Percentiles rank a stretch among this genome's conserved stretches.
These are phyloP conservation scores for Drosophila rhopaloa DNA, from an alignment of 1,140 invertebrate species.

Conservation along the genomic window DNA sequence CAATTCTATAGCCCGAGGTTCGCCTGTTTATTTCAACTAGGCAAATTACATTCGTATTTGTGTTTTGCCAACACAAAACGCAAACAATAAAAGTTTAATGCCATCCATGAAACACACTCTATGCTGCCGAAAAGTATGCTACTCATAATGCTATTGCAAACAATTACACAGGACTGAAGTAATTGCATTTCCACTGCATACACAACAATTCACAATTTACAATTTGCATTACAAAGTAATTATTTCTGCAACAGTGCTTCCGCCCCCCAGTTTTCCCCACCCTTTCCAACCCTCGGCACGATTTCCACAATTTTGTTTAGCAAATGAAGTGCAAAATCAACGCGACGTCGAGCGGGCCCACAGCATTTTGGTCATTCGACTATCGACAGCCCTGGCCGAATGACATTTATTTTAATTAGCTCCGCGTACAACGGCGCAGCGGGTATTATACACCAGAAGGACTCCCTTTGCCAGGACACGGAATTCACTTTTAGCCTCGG, in stretches of 20 bases:
- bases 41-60: constrained; percentile 25
- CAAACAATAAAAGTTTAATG: constrained; percentile 39
- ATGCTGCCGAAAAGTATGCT: constrained; percentile 53
- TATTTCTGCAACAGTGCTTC: constrained; percentile 56
- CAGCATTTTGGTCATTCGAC: constrained; percentile 44
- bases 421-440: constrained; percentile 18
- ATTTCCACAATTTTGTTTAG: constrained; percentile 39
- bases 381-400: constrained; percentile 61
- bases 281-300: background rate
- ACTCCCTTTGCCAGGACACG: constrained; percentile 11
- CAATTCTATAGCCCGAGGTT: constrained; percentile 1
- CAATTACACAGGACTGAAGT: constrained; percentile 62
- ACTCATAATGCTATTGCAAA: constrained; percentile 71
- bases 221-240: constrained; percentile 76
- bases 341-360: constrained; percentile 30
- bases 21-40: constrained; percentile 29
- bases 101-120: constrained; percentile 5
- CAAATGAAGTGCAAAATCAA: constrained; percentile 78
- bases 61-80: constrained; percentile 23
- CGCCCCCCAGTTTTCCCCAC: background rate
- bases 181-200: constrained; percentile 63
- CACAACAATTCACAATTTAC: constrained; percentile 31
- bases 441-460: constrained; percentile 7
- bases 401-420: constrained; percentile 82
- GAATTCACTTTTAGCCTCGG: constrained; percentile 43